Evolutionary conservation across 2,797 vertebrate species (phyloP).

Genomic region (Falco concolor): DNA sequence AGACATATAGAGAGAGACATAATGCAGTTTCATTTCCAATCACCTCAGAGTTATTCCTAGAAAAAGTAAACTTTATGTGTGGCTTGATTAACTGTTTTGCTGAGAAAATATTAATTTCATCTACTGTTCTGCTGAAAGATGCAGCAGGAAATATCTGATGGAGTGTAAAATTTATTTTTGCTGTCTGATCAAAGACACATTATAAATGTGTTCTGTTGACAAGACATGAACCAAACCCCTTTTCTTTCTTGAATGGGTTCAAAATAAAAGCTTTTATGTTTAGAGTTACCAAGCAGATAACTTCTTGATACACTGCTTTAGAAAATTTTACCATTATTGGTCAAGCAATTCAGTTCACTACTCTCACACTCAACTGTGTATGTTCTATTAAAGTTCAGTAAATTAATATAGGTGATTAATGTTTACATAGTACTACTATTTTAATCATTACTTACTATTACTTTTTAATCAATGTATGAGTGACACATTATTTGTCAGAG

Average conservation of each 20-base stretch:
- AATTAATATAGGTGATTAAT: not conserved
- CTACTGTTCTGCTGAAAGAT: not conserved
- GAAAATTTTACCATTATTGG: not conserved
- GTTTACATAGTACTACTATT: not conserved
- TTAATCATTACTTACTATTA: not conserved
- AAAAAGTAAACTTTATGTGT: not conserved
- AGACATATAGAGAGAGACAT: not conserved
- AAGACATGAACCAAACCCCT: not conserved
- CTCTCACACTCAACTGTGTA: not conserved
- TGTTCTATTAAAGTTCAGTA: not conserved
- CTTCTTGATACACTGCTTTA: not conserved
- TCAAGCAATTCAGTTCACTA: not conserved
- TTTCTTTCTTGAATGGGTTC: not conserved
- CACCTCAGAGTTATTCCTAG: not conserved
- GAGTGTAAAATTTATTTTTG: not conserved
- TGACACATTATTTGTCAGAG: not conserved
- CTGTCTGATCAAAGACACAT: not conserved
- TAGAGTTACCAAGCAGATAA: not conserved
- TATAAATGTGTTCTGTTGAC: not conserved
- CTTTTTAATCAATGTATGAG: not conserved
- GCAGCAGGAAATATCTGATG: not conserved
- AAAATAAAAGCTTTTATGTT: not conserved
- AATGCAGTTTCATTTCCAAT: not conserved
- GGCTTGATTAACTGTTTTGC: not conserved
- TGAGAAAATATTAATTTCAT: not conserved